Evolutionary conservation across 2,888 invertebrate genomes (phyloP), one percentile per base, ranked within the genome.

Genomic region (Drosophila suboccidentalis): DNA sequence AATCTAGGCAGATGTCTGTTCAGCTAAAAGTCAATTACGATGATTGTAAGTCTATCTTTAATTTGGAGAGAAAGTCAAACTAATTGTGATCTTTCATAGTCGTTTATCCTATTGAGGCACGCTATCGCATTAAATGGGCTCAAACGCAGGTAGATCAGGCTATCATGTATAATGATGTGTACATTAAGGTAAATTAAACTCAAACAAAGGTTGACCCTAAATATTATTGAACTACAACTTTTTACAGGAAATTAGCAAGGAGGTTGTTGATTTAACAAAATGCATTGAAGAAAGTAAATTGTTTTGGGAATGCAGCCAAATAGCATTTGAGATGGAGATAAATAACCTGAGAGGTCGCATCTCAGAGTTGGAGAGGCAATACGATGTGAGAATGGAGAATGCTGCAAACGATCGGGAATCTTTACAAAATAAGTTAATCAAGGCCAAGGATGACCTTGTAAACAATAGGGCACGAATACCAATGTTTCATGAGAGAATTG

Each of bases 371-470:
- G 71, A 82, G 5, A 0, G 0, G 2, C 9, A 17, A 4, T 83
- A 68, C 17, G 80, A 80, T 3, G 36, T 32, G 1, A 68, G 59
- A 1, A 50, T 82, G 47, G 69, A 75, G 9, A 2, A 32, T 0
- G 60, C 71, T 15, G 61, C 72, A 1, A 75, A 59, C 13, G 49
- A 57, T 13, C 53, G 72, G 0, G 51, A 63, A 15, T 1, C 13
- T 0, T 61, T 64, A 5, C 38, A 34, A n/a, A 72, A 53, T 19
- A 69, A 34, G 3, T 26, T 82, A 26, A 6, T 22, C 9, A 80
- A 82, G 32, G 72, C 68, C 36, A 58, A 63, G n/a, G 86, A 86
- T 0, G 80, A 82, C 5, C 22, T 80, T 0, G 54, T 6, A 6
- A 26, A 2, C 5, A 51, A 53, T n/a, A 32, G 29, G 11, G 69